Evolutionary conservation across 2,888 invertebrate genomes (phyloP).

Genomic region (Hirtodrosophila alboralis): DNA sequence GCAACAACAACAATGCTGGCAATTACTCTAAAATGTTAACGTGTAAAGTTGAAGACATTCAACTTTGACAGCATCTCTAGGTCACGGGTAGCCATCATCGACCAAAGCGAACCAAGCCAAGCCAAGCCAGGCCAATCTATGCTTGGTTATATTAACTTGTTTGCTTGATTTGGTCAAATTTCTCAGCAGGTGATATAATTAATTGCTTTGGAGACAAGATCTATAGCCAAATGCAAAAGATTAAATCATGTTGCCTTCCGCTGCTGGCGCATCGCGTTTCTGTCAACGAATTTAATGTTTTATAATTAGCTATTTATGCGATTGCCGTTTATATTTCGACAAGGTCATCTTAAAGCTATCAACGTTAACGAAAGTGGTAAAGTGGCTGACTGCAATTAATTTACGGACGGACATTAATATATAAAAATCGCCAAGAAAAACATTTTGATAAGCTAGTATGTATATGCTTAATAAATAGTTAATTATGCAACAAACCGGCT

Average conservation of each 20-base stretch:
- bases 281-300: constrained; percentile 46
- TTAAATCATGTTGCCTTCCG: constrained; percentile 37
- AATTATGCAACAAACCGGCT: constrained; percentile 72
- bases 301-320: constrained; percentile 43
- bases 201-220: constrained; percentile 42
- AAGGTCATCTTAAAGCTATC: constrained; percentile 59
- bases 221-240: constrained; percentile 20
- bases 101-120: too few relatives aligned
- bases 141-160: constrained; percentile 1
- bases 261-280: constrained; percentile 37
- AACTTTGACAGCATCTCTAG: constrained; percentile 76
- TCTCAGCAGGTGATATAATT: constrained; percentile 44
- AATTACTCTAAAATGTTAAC: constrained; percentile 61
- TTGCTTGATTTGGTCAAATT: constrained; percentile 22
- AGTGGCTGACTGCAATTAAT: constrained; percentile 65
- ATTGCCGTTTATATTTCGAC: constrained; percentile 50
- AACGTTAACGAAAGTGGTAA: constrained; percentile 67
- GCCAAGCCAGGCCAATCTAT: too few relatives aligned
- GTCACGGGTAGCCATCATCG: constrained; percentile 55
- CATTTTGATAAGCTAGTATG: constrained; percentile 40
- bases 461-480: constrained; percentile 55
- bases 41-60: constrained; percentile 68
- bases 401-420: constrained; percentile 42
- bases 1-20: constrained; percentile 28
- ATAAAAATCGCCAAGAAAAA: constrained; percentile 31